phyloP scores from a whole-genome alignment of 1,140 invertebrate genomes.

The silkworm (Bombyx mori) region ASM3026992v2 NC_085124.1:5084501-5085000 shows the following conservation, averaged over 20 bases:
- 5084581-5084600: not conserved
- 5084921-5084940: too few relatives aligned
- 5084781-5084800: constrained; percentile 55
- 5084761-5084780: constrained; percentile 3
- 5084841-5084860: constrained; percentile 66
- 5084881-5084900: not conserved
- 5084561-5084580: too few relatives aligned
- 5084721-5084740: constrained; percentile 16
- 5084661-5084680: constrained; percentile 20
- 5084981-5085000: too few relatives aligned
- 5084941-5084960: too few relatives aligned
- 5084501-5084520: too few relatives aligned
- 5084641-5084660: constrained; percentile 31
- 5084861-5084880: constrained; percentile 49
- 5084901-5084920: too few relatives aligned
- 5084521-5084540: too few relatives aligned
- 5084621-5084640: constrained; percentile 23
- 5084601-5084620: not conserved
- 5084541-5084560: too few relatives aligned
- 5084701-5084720: constrained; percentile 1
- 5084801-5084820: constrained; percentile 53
- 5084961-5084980: too few relatives aligned
- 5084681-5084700: constrained; percentile 31
- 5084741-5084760: constrained; percentile 2
- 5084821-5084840: constrained; percentile 47